A percentile compares a stretch with the other conserved stretches of the same genome.
These are phyloP conservation scores for Dendrocopos noguchii DNA, from an alignment of 2,113 vertebrate genomes.

Conservation along the genomic window DNA sequence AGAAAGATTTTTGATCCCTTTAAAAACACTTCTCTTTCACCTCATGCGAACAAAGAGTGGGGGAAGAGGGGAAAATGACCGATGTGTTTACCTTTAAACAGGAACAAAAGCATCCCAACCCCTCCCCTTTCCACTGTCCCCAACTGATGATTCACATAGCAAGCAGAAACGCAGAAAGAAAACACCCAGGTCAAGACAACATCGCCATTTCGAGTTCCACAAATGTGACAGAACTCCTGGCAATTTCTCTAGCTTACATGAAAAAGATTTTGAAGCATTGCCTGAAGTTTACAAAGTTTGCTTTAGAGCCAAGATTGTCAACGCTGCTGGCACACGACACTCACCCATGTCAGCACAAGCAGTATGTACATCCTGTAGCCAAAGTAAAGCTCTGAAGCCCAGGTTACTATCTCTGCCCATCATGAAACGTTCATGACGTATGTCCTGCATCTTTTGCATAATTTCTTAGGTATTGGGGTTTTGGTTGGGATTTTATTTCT, in stretches of 20 bases:
- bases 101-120: not conserved
- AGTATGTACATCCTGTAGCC: not conserved
- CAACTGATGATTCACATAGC: not conserved
- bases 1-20: not conserved
- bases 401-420: conserved; percentile 20
- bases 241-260: not conserved
- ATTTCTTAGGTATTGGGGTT: not conserved
- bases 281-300: not conserved
- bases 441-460: not conserved
- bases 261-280: not conserved
- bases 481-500: not conserved
- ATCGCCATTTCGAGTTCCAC: not conserved
- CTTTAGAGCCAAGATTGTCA: not conserved
- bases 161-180: not conserved
- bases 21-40: not conserved
- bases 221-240: not conserved
- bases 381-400: not conserved
- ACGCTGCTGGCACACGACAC: not conserved
- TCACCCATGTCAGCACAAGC: not conserved
- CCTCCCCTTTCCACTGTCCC: not conserved
- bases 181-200: not conserved
- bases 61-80: not conserved
- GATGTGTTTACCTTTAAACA: not conserved
- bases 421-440: rapidly evolving
- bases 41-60: not conserved